phyloP scores from a whole-genome alignment of 2,888 invertebrate species.

The Rotaria magnacalcarata region DNA sequence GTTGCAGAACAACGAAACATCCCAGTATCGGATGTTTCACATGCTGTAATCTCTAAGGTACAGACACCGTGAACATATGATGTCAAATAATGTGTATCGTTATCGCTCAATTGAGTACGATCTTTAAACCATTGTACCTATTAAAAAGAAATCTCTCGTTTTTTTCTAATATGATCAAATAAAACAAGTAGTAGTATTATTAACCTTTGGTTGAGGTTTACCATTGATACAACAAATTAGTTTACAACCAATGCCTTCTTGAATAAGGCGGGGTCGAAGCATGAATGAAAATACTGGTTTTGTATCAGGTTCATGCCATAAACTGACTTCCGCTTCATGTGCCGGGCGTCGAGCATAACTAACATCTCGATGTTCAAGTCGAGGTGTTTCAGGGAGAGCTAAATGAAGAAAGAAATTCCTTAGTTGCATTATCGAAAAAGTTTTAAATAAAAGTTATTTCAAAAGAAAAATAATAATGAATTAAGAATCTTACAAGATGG shows the following conservation, averaged over 20 bases:
- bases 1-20: constrained; percentile 88
- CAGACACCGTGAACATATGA: constrained; percentile 87
- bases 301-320: constrained; percentile 44
- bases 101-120: constrained; percentile 79
- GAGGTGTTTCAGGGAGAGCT: constrained; percentile 18
- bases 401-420: neutral
- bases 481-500: constrained; percentile 4
- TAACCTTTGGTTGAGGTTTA: constrained; percentile 76
- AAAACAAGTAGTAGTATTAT: too few relatives aligned
- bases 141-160: neutral
- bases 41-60: constrained; percentile 89
- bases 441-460: too few relatives aligned
- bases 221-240: constrained; percentile 91
- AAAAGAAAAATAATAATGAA: neutral
- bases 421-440: neutral
- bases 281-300: constrained; percentile 96
- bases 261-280: constrained; percentile 94
- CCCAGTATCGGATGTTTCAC: constrained; percentile 87
- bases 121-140: constrained; percentile 73
- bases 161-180: neutral
- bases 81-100: constrained; percentile 76
- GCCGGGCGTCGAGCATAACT: constrained; percentile 51
- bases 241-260: constrained; percentile 85
- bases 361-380: constrained; percentile 48
- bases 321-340: constrained; percentile 39